Percentiles rank a stretch among this genome's conserved stretches.
Conservation (phyloP, 2,113 vertebrate genomes). For the Mus spicilegus region DNA sequence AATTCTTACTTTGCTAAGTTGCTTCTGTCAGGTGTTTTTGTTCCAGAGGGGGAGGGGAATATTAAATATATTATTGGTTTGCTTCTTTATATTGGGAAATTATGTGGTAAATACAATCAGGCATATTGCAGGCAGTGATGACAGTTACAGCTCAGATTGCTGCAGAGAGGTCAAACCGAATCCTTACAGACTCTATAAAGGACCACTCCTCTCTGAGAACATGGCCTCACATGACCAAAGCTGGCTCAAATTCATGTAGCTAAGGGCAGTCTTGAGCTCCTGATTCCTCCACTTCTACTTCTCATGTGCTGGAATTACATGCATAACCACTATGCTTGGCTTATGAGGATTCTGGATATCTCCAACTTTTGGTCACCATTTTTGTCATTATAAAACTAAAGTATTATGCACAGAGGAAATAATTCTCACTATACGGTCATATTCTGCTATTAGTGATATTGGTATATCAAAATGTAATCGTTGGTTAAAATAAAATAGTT, state of each 20-base stretch:
- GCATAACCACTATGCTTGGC: neutral
- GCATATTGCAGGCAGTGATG: neutral
- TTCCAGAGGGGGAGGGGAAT: neutral
- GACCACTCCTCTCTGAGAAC: no score
- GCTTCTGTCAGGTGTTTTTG: neutral
- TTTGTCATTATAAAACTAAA: neutral
- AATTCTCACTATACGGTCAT: neutral
- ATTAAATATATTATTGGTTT: no score
- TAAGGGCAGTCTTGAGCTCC: neutral
- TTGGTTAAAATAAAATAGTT: conserved; percentile 11
- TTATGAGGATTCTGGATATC: neutral
- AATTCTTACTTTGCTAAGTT: neutral
- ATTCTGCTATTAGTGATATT: neutral
- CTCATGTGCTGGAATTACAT: neutral
- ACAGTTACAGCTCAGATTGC: neutral
- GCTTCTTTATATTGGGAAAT: neutral
- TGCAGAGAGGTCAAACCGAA: neutral
- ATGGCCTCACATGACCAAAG: neutral
- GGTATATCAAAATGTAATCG: conserved; percentile 7
- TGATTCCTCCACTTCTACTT: neutral
- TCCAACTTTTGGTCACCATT: neutral
- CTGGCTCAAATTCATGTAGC: neutral
- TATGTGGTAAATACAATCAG: neutral
- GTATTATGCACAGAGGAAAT: conserved; percentile 36
- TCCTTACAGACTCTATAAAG: neutral